phyloP scores from a whole-genome alignment of 2,888 invertebrate genomes.

The Apotomis betuletana region DNA sequence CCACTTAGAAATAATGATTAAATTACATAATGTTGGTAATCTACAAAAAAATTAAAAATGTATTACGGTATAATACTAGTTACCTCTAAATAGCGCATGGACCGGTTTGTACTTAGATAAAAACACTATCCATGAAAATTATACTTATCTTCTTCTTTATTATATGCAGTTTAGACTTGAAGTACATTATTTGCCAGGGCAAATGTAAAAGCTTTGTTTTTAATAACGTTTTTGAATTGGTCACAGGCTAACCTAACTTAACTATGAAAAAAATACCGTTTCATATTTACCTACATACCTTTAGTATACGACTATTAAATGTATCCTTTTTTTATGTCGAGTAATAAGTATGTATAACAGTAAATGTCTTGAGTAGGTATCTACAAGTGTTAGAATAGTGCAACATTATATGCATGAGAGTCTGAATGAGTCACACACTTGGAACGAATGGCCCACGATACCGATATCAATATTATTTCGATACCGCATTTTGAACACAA shows the following conservation, averaged over 20 bases:
- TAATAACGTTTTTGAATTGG: too few species aligned
- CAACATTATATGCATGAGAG: constrained; percentile 28
- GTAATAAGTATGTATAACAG: neutral
- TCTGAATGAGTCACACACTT: constrained; percentile 38
- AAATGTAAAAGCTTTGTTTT: too few species aligned
- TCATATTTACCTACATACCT: too few species aligned
- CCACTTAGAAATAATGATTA: constrained; percentile 22
- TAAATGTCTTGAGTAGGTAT: neutral
- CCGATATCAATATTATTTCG: constrained; percentile 1
- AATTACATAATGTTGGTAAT: constrained; percentile 27
- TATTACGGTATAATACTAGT: neutral
- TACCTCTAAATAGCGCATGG: constrained; percentile 6
- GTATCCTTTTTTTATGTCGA: neutral
- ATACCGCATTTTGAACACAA: neutral
- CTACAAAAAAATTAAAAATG: constrained; percentile 16
- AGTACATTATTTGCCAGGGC: too few species aligned
- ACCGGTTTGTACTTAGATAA: neutral
- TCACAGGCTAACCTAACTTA: too few species aligned
- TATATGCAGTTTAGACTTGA: too few species aligned
- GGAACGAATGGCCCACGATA: neutral
- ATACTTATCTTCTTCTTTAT: too few species aligned
- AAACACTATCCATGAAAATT: neutral
- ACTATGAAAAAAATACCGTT: too few species aligned
- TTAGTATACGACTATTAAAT: neutral
- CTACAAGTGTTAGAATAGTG: constrained; percentile 8